Evolutionary conservation across 2,888 invertebrate species (phyloP).

Genomic region (Steinernema scapterisci): DNA sequence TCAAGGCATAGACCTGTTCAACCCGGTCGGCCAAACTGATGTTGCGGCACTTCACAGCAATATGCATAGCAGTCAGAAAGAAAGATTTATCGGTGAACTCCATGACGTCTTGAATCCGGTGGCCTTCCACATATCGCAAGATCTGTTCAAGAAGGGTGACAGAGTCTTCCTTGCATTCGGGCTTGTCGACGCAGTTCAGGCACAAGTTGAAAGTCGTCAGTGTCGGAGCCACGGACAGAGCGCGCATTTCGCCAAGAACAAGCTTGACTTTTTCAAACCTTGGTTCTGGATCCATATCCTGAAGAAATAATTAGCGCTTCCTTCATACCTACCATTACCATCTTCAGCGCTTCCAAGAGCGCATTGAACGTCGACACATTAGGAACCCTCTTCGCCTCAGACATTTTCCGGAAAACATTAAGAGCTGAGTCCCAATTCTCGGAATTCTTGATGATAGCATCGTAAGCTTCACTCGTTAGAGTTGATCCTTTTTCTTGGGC

Average conservation of each 20-base stretch:
- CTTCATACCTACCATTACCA: not conserved
- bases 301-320: not conserved
- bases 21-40: slow-evolving; percentile 49
- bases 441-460: slow-evolving; percentile 37
- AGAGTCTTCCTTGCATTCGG: not conserved
- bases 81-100: slow-evolving; percentile 42
- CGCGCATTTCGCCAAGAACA: slow-evolving; percentile 37
- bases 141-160: not conserved
- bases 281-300: not conserved
- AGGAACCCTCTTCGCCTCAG: slow-evolving; percentile 35
- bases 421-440: slow-evolving; percentile 18
- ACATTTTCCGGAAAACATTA: slow-evolving; percentile 29
- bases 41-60: slow-evolving; percentile 46
- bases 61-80: slow-evolving; percentile 40
- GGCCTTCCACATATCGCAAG: not conserved
- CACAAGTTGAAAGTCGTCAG: slow-evolving; percentile 35
- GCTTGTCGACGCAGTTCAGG: slow-evolving; percentile 26
- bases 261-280: slow-evolving; percentile 34
- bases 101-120: not conserved
- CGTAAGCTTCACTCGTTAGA: slow-evolving; percentile 46
- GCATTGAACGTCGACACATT: slow-evolving; percentile 43
- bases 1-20: slow-evolving; percentile 47
- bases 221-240: slow-evolving; percentile 10
- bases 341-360: slow-evolving; percentile 17
- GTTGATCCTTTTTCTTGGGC: slow-evolving; percentile 27